Conservation (phyloP, 2,888 invertebrate species). For the Serrognathus titanus region DNA sequence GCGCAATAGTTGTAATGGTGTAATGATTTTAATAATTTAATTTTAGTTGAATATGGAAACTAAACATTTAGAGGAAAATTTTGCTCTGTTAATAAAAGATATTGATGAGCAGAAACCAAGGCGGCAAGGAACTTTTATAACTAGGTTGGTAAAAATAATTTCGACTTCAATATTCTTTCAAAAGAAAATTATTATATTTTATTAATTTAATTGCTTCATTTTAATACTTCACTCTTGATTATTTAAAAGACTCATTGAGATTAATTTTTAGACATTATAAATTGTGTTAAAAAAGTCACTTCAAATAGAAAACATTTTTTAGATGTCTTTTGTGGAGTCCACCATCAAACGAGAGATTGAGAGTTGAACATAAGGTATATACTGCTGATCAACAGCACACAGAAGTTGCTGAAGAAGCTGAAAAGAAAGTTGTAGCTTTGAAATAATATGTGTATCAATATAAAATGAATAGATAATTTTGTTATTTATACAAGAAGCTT, state of each 20-base stretch:
- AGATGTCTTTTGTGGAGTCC: slow-evolving; percentile 64
- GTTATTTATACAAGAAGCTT: no score
- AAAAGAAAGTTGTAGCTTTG: slow-evolving; percentile 20
- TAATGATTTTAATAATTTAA: slow-evolving; percentile 7
- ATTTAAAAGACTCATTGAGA: no score
- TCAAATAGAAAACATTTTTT: slow-evolving; percentile 20
- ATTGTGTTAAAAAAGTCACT: no score
- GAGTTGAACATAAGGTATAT: slow-evolving; percentile 56
- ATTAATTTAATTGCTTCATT: no score
- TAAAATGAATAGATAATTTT: neutral
- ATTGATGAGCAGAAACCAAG: slow-evolving; percentile 64
- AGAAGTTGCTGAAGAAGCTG: slow-evolving; percentile 38
- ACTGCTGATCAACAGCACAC: slow-evolving; percentile 25
- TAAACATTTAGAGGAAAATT: slow-evolving; percentile 69
- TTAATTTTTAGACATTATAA: no score
- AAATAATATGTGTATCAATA: neutral
- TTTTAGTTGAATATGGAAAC: slow-evolving; percentile 71
- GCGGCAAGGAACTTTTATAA: slow-evolving; percentile 66
- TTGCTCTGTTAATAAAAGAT: slow-evolving; percentile 62
- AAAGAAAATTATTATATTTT: no score
- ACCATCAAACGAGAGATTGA: slow-evolving; percentile 64
- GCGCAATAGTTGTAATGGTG: slow-evolving; percentile 20
- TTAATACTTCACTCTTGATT: no score
- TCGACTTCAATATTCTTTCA: neutral
- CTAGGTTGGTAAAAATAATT: slow-evolving; percentile 50